Percentiles rank a stretch among this genome's conserved stretches.
Evolutionary conservation across 2,797 vertebrate species (phyloP).

Genomic region (Rhabdomys pumilio): DNA sequence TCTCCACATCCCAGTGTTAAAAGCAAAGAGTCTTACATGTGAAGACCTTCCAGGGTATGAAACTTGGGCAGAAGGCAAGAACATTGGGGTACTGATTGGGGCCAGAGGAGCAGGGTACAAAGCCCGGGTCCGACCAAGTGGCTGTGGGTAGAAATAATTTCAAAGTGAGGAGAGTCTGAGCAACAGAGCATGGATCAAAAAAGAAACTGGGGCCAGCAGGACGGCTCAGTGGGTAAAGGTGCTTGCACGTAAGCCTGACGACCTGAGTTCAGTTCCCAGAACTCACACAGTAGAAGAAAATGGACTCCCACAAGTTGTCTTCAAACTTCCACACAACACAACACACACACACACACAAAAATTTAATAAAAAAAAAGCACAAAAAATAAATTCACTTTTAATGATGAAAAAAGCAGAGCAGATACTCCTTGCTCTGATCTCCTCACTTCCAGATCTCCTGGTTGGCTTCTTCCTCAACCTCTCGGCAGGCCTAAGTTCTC

Average conservation of each 20-base stretch:
- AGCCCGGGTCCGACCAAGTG: constrained; percentile 90
- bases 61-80: constrained; percentile 88
- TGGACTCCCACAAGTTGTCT: neutral
- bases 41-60: constrained; percentile 88
- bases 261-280: constrained; percentile 2
- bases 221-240: neutral
- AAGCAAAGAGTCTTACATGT: constrained; percentile 88
- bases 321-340: neutral
- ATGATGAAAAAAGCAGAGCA: constrained; percentile 27
- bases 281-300: neutral
- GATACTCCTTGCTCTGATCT: neutral
- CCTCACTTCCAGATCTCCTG: neutral
- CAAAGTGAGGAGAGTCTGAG: constrained; percentile 49
- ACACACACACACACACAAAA: neutral
- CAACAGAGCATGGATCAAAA: neutral
- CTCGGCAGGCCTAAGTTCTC: neutral
- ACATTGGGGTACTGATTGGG: constrained; percentile 89
- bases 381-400: constrained; percentile 10
- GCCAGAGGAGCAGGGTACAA: constrained; percentile 88
- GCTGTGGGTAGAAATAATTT: constrained; percentile 81
- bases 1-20: constrained; percentile 53
- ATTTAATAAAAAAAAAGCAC: neutral
- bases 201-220: neutral
- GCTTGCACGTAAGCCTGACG: neutral
- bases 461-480: neutral